Evolutionary conservation across 1,140 invertebrate genomes (phyloP).

Genomic region (Meloidogyne exigua): DNA sequence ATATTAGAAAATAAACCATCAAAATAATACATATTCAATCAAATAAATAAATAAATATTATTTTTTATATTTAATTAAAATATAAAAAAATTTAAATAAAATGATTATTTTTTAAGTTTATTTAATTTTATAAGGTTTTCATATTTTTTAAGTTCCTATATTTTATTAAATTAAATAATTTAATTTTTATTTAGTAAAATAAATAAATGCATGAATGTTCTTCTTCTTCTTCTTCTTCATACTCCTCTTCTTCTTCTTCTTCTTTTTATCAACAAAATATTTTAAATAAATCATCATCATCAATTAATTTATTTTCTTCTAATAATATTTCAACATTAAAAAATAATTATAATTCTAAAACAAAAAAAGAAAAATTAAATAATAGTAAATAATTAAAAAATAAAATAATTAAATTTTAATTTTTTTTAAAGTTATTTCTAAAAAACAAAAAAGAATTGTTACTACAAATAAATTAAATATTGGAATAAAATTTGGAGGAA

Average conservation of each 20-base stretch:
- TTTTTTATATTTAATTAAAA: too few species aligned
- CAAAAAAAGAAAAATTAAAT: background rate
- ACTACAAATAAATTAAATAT: background rate
- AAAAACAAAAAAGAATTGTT: background rate
- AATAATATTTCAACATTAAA: background rate
- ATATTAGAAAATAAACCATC: too few species aligned
- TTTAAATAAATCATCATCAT: background rate
- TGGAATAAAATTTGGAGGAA: constrained; percentile 34
- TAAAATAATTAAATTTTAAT: background rate
- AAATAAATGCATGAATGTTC: background rate
- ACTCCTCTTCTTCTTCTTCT: constrained; percentile 8
- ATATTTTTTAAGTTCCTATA: background rate
- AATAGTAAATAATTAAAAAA: background rate
- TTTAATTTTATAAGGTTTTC: too few species aligned
- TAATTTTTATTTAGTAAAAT: background rate
- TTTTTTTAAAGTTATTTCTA: constrained; percentile 4
- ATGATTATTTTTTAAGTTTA: too few species aligned
- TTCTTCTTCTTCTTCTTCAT: constrained; percentile 2
- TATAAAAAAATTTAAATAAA: too few species aligned
- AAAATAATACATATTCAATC: too few species aligned
- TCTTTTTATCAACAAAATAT: background rate
- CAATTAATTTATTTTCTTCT: constrained; percentile 1
- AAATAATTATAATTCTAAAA: too few species aligned
- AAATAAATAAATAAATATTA: too few species aligned
- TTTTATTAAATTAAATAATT: background rate